These are phyloP conservation scores for Diabrotica virgifera DNA, from an alignment of 1,140 invertebrate species.

Conservation along the genomic window DNA sequence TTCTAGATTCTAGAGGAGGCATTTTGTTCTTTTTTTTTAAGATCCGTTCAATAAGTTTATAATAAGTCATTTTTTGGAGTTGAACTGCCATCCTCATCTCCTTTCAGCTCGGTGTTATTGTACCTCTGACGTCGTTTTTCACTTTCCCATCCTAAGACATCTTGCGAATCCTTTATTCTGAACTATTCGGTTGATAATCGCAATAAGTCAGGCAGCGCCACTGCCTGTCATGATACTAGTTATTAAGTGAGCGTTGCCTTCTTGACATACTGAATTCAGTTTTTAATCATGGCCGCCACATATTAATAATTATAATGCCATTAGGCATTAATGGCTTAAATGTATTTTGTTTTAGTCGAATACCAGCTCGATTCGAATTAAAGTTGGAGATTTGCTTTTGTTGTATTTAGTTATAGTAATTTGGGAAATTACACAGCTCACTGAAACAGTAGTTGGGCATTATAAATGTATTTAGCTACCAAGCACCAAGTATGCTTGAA, in stretches of 20 bases:
- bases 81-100: no score
- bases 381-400: conserved; percentile 14
- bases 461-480: conserved; percentile 23
- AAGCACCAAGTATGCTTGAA: background rate
- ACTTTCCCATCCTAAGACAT: no score
- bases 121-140: no score
- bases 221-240: background rate
- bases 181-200: no score
- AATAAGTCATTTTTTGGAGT: no score
- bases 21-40: no score
- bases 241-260: conserved; percentile 13
- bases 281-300: conserved; percentile 21
- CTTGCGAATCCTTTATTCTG: no score
- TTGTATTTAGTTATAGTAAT: conserved; percentile 25
- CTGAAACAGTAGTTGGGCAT: conserved; percentile 21
- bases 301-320: conserved; percentile 22
- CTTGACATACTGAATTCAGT: conserved; percentile 15
- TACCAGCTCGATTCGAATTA: conserved; percentile 17
- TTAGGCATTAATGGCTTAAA: conserved; percentile 26
- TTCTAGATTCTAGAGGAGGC: no score
- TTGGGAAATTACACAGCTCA: conserved; percentile 17
- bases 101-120: no score
- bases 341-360: conserved; percentile 24
- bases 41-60: no score
- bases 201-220: background rate